Base-by-base conservation (phyloP, 2,113 vertebrate genomes). In the Pygoscelis adeliae region DNA sequence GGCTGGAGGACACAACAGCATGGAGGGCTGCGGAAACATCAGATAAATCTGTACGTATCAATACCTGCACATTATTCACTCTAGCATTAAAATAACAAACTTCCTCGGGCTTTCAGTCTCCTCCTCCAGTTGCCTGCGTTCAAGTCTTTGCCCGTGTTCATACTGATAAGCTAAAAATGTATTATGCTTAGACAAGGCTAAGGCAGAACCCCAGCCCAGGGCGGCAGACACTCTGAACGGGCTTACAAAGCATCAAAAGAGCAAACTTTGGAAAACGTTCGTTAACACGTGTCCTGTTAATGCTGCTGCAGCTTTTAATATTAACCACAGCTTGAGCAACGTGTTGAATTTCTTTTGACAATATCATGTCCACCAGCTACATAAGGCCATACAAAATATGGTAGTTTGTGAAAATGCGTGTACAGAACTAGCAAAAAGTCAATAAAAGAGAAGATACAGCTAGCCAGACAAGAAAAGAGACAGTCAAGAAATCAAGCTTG, bases 281-380 rank as follows among this genome's bases (percentile, higher is more conserved):
- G 3, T 55, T 38, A 17, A 7, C 20, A 1, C 0, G 0, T 32
- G 14, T 42, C 26, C 56, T 0, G 1, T 19, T 29, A 40, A 71
- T 42, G 16, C 56, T 1, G 4, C 27, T 20, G 25, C 7, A 27
- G 15, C 3, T 50, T 27, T 30, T 17, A 40, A 20, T 29, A 14
- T 1, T 8, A 17, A 17, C 3, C 21, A 53, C 8, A 42, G 21
- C 18, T n/a, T 22, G 13, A 40, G 38, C 6, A 21, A 32, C 0
- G 0, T 3, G 6, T 2, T 21, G 11, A 18, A 13, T 4, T 36
- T 52, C 4, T 36, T 77, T 61, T 10, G 26, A 67, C 3, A 9
- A 11, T 16, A 3, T 34, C 18, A 14, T 0, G 4, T 7, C 30
- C 14, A 67, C 12, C 26, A 47, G 29, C 4, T n/a, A 15, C 34